Evolutionary conservation across 2,888 invertebrate genomes (phyloP), one percentile per base, ranked within the genome.

Genomic region (Dysmachus trigonus): DNA sequence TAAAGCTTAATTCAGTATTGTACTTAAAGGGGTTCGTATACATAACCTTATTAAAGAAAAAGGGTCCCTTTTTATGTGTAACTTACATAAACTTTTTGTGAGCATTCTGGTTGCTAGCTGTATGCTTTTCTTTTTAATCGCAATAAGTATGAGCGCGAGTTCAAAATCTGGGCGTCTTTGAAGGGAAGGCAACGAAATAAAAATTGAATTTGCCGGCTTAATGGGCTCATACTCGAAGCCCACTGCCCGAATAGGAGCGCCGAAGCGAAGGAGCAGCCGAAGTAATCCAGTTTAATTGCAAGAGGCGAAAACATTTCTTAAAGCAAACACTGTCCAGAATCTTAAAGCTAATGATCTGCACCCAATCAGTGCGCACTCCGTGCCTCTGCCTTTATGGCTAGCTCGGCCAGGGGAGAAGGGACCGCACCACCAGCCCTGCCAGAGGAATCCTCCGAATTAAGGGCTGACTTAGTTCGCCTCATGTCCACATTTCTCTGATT

Each of bases 401-500:
- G 10, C 62, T 7, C 27, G 27, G 27, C 62, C 22, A 7, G 27
- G 22, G 15, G n/a, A n/a, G n/a, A n/a, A n/a, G n/a, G n/a, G n/a
- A n/a, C n/a, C n/a, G n/a, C n/a, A n/a, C n/a, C n/a, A n/a, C n/a
- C 71, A 6, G 30, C 71, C 22, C 8, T n/a, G 71, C 6, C 31
- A 31, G 51, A 18, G 47, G 73, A 74, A 85, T 72, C 18, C 53
- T 35, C 73, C 41, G 74, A 74, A 85, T 53, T 73, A 53, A 33
- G 74, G 74, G 53, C 85, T 38, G 62, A 51, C n/a, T 74, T 76
- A 85, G 33, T 76, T 62, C 77, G 76, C 47, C 77, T 77, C 41
- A 41, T 85, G 85, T 74, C 71, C 77, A 77, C 77, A 77, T 85
- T 76, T 76, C 74, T 73, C 72, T 77, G 85, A 85, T 85, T 76